phyloP scores from a whole-genome alignment of 2,797 vertebrate species.

The Channa striata region DNA sequence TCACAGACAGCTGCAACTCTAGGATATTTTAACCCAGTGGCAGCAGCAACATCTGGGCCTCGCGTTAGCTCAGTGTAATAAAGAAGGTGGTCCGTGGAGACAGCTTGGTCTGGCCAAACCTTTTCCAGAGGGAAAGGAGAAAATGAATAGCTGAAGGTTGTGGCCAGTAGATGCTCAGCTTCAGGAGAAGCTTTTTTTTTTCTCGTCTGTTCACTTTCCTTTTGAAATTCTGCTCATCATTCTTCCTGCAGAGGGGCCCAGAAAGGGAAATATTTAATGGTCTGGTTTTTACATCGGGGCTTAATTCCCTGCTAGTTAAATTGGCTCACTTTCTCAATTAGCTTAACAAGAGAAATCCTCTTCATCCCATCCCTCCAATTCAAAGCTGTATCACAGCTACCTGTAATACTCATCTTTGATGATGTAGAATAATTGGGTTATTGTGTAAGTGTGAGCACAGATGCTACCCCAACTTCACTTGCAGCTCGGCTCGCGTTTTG shows the following conservation, averaged over 20 bases:
- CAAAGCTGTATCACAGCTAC: not conserved
- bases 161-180: conserved; percentile 61
- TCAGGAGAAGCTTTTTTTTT: conserved; percentile 36
- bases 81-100: conserved; percentile 57
- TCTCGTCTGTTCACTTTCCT: conserved; percentile 49
- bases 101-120: conserved; percentile 32
- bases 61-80: conserved; percentile 44
- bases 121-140: conserved; percentile 33
- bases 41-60: conserved; percentile 51
- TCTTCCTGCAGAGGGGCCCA: conserved; percentile 33
- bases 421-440: too few species aligned
- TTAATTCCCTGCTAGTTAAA: conserved; percentile 30
- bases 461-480: not conserved
- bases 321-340: conserved; percentile 19
- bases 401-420: too few species aligned
- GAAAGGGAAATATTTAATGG: conserved; percentile 37
- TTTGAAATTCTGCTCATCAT: conserved; percentile 56
- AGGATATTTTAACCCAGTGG: conserved; percentile 17
- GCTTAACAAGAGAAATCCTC: conserved; percentile 28
- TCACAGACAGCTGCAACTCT: conserved; percentile 9
- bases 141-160: conserved; percentile 61
- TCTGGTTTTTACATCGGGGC: conserved; percentile 28
- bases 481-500: not conserved
- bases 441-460: not conserved
- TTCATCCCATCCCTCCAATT: conserved; percentile 1